Conservation (phyloP, 2,888 invertebrate species). For the Ennomos fuscantarius region DNA sequence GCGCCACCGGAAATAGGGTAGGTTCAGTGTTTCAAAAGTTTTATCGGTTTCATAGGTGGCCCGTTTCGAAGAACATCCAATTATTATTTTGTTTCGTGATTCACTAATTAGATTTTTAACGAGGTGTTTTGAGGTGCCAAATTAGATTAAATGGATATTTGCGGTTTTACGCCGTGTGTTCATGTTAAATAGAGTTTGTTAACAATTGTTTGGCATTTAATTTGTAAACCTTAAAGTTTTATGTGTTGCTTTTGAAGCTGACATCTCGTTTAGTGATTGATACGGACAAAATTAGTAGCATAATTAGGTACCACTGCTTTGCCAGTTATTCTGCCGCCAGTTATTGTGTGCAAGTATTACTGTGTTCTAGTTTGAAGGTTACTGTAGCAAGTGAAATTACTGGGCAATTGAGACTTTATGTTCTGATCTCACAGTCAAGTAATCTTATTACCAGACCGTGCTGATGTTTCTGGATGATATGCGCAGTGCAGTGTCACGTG, state of each 20-base stretch:
- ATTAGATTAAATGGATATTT: slow-evolving; percentile 29
- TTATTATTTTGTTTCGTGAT: slow-evolving; percentile 12
- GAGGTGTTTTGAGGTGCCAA: slow-evolving; percentile 15
- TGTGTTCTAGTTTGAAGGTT: too few relatives aligned
- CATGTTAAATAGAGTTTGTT: slow-evolving; percentile 24
- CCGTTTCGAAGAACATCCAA: slow-evolving; percentile 39
- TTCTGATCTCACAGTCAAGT: too few relatives aligned
- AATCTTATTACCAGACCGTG: too few relatives aligned
- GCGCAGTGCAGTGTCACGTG: too few relatives aligned
- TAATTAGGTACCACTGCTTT: too few relatives aligned
- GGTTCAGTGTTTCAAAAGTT: slow-evolving; percentile 40
- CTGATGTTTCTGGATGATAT: too few relatives aligned
- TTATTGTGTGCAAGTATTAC: too few relatives aligned
- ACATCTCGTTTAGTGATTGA: not conserved
- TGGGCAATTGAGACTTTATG: too few relatives aligned
- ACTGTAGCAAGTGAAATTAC: too few relatives aligned
- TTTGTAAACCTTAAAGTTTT: slow-evolving; percentile 27
- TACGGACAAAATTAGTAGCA: too few relatives aligned
- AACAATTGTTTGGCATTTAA: slow-evolving; percentile 28
- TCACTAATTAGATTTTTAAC: slow-evolving; percentile 33
- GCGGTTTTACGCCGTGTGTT: slow-evolving; percentile 29
- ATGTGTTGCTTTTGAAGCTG: slow-evolving; percentile 1
- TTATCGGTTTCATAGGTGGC: slow-evolving; percentile 53
- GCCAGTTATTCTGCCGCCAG: too few relatives aligned
- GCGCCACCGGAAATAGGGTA: slow-evolving; percentile 74